phyloP scores from a whole-genome alignment of 2,888 invertebrate species.

The Meganola albula region DNA sequence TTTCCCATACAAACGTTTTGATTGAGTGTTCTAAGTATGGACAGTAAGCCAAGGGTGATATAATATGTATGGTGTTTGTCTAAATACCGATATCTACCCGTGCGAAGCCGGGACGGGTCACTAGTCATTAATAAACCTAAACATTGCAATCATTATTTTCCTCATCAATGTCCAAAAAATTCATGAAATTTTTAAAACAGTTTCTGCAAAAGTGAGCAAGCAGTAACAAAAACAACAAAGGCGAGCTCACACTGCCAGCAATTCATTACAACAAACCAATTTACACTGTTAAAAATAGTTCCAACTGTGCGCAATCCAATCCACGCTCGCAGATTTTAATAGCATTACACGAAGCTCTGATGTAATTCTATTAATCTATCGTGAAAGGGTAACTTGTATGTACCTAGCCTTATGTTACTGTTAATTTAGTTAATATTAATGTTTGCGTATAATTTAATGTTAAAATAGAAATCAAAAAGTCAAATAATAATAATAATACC shows the following conservation, averaged over 20 bases:
- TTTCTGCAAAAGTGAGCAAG: constrained; percentile 2
- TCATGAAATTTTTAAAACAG: background rate
- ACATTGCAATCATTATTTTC: too few species aligned
- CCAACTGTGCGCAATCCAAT: constrained; percentile 35
- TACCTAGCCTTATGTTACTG: constrained; percentile 27
- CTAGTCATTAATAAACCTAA: too few species aligned
- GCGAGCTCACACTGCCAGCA: constrained; percentile 22
- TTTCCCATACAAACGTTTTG: too few species aligned
- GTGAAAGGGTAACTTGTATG: constrained; percentile 29
- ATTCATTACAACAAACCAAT: constrained; percentile 32
- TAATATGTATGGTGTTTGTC: too few species aligned
- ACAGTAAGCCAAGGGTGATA: too few species aligned
- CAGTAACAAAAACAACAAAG: constrained; percentile 12
- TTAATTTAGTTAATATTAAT: constrained; percentile 21
- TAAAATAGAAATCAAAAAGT: too few species aligned
- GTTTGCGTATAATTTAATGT: too few species aligned
- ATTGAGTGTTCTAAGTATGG: too few species aligned
- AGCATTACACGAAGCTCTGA: constrained; percentile 49
- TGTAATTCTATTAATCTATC: constrained; percentile 60
- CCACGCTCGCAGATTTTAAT: constrained; percentile 51
- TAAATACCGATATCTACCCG: too few species aligned
- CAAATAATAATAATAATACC: too few species aligned
- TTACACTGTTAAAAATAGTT: constrained; percentile 33
- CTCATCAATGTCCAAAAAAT: background rate
- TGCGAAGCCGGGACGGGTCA: too few species aligned